These are phyloP conservation scores for Perithous albicinctus DNA, from an alignment of 2,888 invertebrate genomes.

Conservation along the genomic window DNA sequence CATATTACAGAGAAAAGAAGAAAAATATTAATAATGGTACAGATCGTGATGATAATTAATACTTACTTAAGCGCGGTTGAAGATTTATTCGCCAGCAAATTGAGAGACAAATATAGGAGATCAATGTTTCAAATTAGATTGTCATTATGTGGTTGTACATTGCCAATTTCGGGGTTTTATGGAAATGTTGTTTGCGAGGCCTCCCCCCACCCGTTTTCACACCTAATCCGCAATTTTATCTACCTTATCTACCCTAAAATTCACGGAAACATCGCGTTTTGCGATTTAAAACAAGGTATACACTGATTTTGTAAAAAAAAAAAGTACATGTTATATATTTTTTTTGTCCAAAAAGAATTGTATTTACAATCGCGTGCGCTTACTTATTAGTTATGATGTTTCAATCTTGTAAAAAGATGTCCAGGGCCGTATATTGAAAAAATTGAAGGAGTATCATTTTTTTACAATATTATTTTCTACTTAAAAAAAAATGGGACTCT, in stretches of 20 bases:
- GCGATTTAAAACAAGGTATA: no score
- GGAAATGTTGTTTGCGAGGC: conserved; percentile 40
- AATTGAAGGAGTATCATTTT: no score
- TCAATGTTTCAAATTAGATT: conserved; percentile 61
- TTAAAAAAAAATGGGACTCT: no score
- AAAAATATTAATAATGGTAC: conserved; percentile 60
- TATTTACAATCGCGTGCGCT: no score
- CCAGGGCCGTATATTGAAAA: no score
- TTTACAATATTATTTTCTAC: no score
- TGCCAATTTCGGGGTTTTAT: conserved; percentile 35
- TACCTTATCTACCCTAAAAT: background rate
- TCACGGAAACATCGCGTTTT: conserved; percentile 15
- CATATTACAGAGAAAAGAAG: conserved; percentile 72
- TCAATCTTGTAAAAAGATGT: no score
- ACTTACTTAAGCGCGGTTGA: conserved; percentile 59
- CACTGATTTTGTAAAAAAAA: no score
- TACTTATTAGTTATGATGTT: no score
- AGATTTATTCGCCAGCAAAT: conserved; percentile 47
- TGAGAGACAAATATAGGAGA: conserved; percentile 55
- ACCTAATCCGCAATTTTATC: background rate
- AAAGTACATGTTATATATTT: no score
- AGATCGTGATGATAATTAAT: conserved; percentile 55
- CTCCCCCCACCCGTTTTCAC: conserved; percentile 10
- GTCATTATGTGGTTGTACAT: conserved; percentile 62
- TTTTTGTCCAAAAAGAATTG: no score